Percentiles rank a stretch among this genome's conserved stretches.
These are phyloP conservation scores for Bradypus variegatus DNA, from an alignment of 2,797 vertebrate genomes.

Conservation along the genomic window DNA sequence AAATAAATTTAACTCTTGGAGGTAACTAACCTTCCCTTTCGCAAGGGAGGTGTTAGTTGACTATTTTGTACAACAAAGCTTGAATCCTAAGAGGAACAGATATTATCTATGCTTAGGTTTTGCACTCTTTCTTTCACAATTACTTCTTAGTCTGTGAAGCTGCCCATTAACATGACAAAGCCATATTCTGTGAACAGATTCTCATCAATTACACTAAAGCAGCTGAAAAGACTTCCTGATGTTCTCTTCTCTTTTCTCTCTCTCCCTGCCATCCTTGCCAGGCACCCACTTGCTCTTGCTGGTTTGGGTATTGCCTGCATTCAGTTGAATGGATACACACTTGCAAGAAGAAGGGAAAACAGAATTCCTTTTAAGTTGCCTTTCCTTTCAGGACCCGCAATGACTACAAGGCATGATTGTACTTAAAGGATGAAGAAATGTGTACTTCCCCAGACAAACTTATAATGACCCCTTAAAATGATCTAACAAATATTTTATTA, in stretches of 20 bases:
- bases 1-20: background rate
- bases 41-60: background rate
- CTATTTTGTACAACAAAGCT: background rate
- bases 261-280: background rate
- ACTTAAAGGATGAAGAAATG: background rate
- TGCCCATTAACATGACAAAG: background rate
- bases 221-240: background rate
- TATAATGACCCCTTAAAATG: background rate
- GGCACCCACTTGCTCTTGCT: fast-evolving
- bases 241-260: background rate
- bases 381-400: background rate
- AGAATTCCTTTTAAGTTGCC: background rate
- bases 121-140: background rate
- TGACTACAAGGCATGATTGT: background rate
- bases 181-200: background rate
- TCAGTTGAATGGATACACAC: background rate
- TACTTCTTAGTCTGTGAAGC: background rate
- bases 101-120: background rate
- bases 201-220: background rate
- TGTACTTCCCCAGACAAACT: background rate
- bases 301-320: background rate
- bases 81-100: background rate
- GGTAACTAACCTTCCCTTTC: background rate
- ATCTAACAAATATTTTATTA: conserved; percentile 19
- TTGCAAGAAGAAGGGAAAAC: background rate